A percentile compares a stretch with the other conserved stretches of the same genome.
phyloP scores from a whole-genome alignment of 2,888 invertebrate genomes.

The Hirtodrosophila cameraria region DNA sequence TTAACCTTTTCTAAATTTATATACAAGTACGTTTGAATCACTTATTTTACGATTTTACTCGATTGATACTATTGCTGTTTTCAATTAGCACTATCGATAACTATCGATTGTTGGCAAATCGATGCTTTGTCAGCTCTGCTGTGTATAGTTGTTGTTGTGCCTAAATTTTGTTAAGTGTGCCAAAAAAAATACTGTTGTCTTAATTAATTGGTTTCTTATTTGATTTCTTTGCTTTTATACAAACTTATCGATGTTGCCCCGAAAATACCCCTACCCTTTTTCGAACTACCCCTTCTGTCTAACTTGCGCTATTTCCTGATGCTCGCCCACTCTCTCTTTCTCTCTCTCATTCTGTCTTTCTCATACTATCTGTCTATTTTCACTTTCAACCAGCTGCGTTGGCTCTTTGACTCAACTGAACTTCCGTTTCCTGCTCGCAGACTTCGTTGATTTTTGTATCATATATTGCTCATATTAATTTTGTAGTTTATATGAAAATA shows the following conservation, averaged over 20 bases:
- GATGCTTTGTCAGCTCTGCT: too few relatives aligned
- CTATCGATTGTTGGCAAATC: too few relatives aligned
- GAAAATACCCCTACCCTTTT: neutral
- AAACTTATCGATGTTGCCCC: conserved; percentile 32
- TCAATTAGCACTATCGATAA: too few relatives aligned
- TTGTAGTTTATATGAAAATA: conserved; percentile 18
- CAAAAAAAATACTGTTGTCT: conserved; percentile 36
- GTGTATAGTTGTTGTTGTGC: conserved; percentile 70
- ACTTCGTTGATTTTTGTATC: conserved; percentile 20
- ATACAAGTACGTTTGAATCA: too few relatives aligned
- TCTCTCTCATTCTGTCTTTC: conserved; percentile 23
- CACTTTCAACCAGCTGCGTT: conserved; percentile 22
- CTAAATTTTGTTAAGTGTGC: conserved; percentile 35
- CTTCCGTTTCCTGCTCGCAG: conserved; percentile 44
- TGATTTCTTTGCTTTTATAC: conserved; percentile 38
- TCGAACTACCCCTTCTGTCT: neutral
- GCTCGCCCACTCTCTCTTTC: conserved; percentile 19
- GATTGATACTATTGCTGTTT: too few relatives aligned
- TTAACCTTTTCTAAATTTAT: too few relatives aligned
- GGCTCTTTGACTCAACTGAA: conserved; percentile 23
- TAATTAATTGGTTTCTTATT: conserved; percentile 49
- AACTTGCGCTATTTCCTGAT: too few relatives aligned
- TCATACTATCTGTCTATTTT: conserved; percentile 10
- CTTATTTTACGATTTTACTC: too few relatives aligned
- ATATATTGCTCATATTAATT: conserved; percentile 30